Evolutionary conservation across 2,797 vertebrate species (phyloP), one percentile per base, ranked within the genome.

Genomic region (Epinephelus awoara): DNA sequence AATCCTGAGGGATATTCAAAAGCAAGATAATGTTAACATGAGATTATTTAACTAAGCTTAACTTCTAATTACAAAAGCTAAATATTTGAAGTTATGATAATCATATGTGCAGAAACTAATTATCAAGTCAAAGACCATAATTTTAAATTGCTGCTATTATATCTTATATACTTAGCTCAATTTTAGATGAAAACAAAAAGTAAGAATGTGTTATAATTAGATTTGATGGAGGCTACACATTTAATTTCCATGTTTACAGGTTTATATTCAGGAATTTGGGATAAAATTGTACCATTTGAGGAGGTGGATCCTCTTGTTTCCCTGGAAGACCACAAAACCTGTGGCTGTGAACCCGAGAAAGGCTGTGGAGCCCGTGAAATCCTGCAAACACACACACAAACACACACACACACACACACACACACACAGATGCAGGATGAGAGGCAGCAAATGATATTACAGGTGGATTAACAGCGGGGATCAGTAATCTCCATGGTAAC

Each of bases 311-410:
- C 98, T 96, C 93, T 99, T 99, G 94, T 99, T 99, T 91, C 98
- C 98, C 91, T 99, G 98, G 92, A 99, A 99, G 83, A 99, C 98
- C 82, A 99, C 98, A 94, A 99, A 98, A 64, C 98, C 98, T 54
- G 96, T 96, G 83, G 97, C 97, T 64, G 98, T 99, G 91, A 99
- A 99, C 72, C 98, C 98, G 67, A 99, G 96, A 94, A 99, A 99
- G 11, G 98, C 97, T 61, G 97, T 99, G 40, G 94, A 96, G 66
- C 98, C 98, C 1, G 95, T 97, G 83, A 98, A 98, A 92, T 99
- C 98, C 98, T 99, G 85, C 34, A 88, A 50, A 89, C 83, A 67
- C 72, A 91, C 19, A 91, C 66, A 63, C 7, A 56, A 64, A 84
- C 63, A 84, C 23, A 81, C 25, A 67, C 19, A 62, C 59, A 67